Conservation (phyloP, 2,888 invertebrate species). For the Cheilosia vulpina region DNA sequence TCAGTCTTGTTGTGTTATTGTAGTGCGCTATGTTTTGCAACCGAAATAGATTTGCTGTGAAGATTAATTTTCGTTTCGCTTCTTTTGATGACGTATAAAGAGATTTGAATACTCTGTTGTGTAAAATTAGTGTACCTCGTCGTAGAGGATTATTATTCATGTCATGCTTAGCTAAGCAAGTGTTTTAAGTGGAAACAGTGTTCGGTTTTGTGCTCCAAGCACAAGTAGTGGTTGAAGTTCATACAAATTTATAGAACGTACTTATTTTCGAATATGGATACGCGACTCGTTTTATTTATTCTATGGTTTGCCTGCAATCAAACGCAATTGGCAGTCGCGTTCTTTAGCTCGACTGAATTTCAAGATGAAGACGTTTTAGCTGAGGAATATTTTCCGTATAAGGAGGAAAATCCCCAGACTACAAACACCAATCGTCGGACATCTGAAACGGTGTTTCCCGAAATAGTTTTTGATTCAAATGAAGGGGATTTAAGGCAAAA, state of each 20-base stretch:
- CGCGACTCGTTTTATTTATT: slow-evolving; percentile 56
- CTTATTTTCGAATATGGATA: slow-evolving; percentile 38
- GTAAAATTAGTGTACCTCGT: slow-evolving; percentile 22
- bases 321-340: slow-evolving; percentile 77
- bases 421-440: slow-evolving; percentile 1
- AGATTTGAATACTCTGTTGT: slow-evolving; percentile 33
- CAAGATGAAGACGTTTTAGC: slow-evolving; percentile 25
- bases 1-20: slow-evolving; percentile 18
- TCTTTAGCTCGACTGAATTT: slow-evolving; percentile 33
- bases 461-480: slow-evolving; percentile 29
- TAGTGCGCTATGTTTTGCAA: slow-evolving; percentile 45
- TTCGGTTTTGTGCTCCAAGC: neutral
- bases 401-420: neutral
- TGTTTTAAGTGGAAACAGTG: neutral
- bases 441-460: slow-evolving; percentile 22
- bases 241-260: neutral
- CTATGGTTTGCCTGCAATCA: slow-evolving; percentile 77
- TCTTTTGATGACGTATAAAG: slow-evolving; percentile 32
- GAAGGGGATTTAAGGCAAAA: slow-evolving; percentile 16
- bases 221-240: neutral
- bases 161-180: slow-evolving; percentile 7
- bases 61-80: slow-evolving; percentile 19
- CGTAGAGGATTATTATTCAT: slow-evolving; percentile 22
- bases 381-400: neutral
- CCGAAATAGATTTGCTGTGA: slow-evolving; percentile 49